These are phyloP conservation scores for Torymus aiolomorphi DNA, from an alignment of 2,888 invertebrate genomes.

Conservation along the genomic window DNA sequence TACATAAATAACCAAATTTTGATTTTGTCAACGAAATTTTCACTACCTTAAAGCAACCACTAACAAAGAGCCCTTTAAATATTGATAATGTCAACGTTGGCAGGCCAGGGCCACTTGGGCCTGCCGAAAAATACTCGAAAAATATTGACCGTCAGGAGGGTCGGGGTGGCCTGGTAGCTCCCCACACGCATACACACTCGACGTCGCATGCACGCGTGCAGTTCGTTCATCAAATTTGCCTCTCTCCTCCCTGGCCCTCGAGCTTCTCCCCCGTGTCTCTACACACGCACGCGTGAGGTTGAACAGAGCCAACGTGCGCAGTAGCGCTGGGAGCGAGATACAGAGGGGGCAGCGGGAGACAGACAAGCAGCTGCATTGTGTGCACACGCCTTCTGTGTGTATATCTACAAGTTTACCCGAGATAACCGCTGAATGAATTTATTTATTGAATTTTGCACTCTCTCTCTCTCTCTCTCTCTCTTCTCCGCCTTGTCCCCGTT, in stretches of 20 bases:
- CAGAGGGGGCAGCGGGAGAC: slow-evolving; percentile 5
- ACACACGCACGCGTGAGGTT: not conserved
- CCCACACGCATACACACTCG: no score
- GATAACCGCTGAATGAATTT: slow-evolving; percentile 71
- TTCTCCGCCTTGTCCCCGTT: slow-evolving; percentile 40
- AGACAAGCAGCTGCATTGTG: slow-evolving; percentile 49
- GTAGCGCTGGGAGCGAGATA: not conserved
- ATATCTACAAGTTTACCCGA: slow-evolving; percentile 66
- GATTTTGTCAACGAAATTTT: no score
- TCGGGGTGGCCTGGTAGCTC: no score
- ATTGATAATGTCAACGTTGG: no score
- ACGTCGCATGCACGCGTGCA: not conserved
- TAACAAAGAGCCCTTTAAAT: no score
- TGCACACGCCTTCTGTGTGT: slow-evolving; percentile 42
- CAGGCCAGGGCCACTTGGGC: no score
- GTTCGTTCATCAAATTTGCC: slow-evolving; percentile 11
- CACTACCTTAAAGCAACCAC: no score
- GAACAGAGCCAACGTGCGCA: not conserved
- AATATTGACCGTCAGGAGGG: no score
- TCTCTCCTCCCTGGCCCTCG: not conserved
- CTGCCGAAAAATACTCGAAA: no score
- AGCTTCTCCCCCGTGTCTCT: slow-evolving; percentile 2
- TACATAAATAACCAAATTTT: no score
- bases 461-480: slow-evolving; percentile 5
- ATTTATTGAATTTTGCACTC: slow-evolving; percentile 70